Evolutionary conservation across 2,888 invertebrate species (phyloP), one percentile per base, ranked within the genome.

Genomic region (Dicyrtoma fusca): DNA sequence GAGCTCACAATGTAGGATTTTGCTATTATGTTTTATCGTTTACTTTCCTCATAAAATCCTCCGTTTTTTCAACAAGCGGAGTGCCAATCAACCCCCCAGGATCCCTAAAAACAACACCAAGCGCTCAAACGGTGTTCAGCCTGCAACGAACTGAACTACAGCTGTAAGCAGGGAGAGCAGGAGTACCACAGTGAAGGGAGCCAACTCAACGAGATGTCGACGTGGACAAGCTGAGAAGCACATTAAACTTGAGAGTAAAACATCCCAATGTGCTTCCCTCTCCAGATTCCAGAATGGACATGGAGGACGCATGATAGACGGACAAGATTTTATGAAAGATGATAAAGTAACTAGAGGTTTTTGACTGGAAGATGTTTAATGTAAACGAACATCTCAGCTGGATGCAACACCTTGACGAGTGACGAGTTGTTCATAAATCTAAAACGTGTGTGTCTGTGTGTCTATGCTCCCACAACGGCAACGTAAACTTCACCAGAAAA

Each of bases 361-460:
- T 44, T 65, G 51, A 65, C 51, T 17, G 51, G 34, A 51, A n/a
- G 51, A 25, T 65, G 49, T 25, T 65, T 55, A 66, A 66, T 66
- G 66, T 66, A 68, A 68, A 68, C 57, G 68, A 68, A 68, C 57
- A 68, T 57, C 68, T 42, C 68, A 68, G 68, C 57, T 14, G 42
- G 68, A 68, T 42, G 42, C 47, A 68, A 68, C 68, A 68, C 68
- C 59, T 68, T 57, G 53, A 45, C 59, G 47, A 68, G 57, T 68
- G 68, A 57, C 45, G 57, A 57, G 57, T 68, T 68, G 68, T 68
- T 68, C 42, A 42, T 68, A 68, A 64, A 64, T 64, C 49, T 51
- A 25, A 57, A 25, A 57, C 57, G 2, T 57, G 23, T 25, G 25
- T 57, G 25, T 34, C 34, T 34, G 4, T 34, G 4, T 8, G 4